phyloP scores from a whole-genome alignment of 2,113 vertebrate genomes.

The Cygnus atratus region DNA sequence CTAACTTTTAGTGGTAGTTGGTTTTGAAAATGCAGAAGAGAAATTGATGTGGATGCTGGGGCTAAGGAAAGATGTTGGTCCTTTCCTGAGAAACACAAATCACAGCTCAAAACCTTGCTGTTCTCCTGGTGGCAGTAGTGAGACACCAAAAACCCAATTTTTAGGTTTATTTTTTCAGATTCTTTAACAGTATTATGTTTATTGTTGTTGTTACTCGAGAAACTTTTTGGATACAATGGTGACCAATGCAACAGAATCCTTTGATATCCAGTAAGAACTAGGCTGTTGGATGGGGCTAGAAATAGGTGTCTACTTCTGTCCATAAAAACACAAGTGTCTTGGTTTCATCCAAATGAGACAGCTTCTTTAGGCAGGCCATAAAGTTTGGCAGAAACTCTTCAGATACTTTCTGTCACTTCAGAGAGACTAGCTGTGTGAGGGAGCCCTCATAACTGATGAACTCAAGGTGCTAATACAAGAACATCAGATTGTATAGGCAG shows the following conservation, averaged over 20 bases:
- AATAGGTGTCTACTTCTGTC: neutral
- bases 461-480: neutral
- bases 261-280: neutral
- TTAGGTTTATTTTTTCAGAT: neutral
- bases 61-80: neutral
- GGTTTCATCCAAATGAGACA: neutral
- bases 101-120: neutral
- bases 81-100: neutral
- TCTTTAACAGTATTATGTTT: neutral
- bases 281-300: neutral
- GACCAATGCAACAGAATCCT: neutral
- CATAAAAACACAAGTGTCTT: neutral
- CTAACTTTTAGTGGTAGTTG: neutral
- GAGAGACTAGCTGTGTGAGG: neutral
- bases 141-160: neutral
- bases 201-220: rapidly evolving
- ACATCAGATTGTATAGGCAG: neutral
- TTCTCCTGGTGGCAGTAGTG: neutral
- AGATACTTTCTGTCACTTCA: neutral
- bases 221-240: neutral
- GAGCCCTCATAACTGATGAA: rapidly evolving
- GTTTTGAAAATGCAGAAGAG: neutral
- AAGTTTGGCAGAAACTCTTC: neutral
- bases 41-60: neutral
- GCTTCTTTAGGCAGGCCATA: neutral